Evolutionary conservation across 2,888 invertebrate genomes (phyloP), one percentile per base, ranked within the genome.

Genomic region (Papilio protenor): DNA sequence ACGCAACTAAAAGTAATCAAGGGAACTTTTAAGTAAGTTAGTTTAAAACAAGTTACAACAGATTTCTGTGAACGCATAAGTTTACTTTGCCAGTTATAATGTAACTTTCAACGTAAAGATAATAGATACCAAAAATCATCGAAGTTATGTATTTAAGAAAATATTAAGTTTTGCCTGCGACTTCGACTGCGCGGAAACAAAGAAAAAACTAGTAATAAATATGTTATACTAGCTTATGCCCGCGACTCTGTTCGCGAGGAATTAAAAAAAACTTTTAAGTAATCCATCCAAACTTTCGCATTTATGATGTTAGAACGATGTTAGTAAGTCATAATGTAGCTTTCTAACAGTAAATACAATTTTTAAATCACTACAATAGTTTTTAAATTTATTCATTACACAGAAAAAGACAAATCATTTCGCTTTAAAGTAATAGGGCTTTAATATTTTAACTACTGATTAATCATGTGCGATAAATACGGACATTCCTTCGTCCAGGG

Each of bases 391-490:
- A 47, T 47, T 47, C 47, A 47, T 47, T 47, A 11, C 8, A 47
- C 47, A 47, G n/a, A 55, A 55, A 6, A n/a, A n/a, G 6, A 55
- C 5, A 23, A 57, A 59, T 27, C 2, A 21, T 23, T 14, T 1
- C 8, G 1, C n/a, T 40, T 40, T 66, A 18, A 8, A 40, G 33
- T 33, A 33, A 2, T 40, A 2, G n/a, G 40, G 33, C 18, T 33
- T 33, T 16, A 18, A 66, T 66, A 66, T 40, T 66, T 40, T 40
- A 66, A n/a, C 33, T 11, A 66, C 18, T 66, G 64, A 73, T 47
- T 59, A 21, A 23, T 59, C 23, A 66, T 66, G 33, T 40, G 40
- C 8, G n/a, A 73, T 57, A 59, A 73, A 73, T 61, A 59, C 47
- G 3, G 52, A 21, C 18, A 57, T 73, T 14, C 33, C 40, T 18